Conservation (phyloP, 2,113 vertebrate genomes). For the Brachyistius frenatus region DNA sequence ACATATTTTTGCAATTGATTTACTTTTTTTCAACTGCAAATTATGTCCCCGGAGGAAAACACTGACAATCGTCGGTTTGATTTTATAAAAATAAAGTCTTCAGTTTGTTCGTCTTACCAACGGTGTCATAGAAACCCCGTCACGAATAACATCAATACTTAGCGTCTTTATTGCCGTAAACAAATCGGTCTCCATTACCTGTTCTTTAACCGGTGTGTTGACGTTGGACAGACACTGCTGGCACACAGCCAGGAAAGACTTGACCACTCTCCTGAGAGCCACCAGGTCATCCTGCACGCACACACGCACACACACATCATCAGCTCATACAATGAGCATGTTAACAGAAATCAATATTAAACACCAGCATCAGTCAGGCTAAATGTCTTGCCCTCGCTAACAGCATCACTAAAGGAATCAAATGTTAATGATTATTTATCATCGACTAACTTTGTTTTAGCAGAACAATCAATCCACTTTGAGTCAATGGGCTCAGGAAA, state of each 20-base stretch:
- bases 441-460: background rate
- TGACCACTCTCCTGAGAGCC: conserved; percentile 96
- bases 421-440: conserved; percentile 36
- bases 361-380: conserved; percentile 7
- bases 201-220: conserved; percentile 97
- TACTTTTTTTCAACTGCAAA: no score
- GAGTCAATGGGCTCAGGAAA: background rate
- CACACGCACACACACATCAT: conserved; percentile 12
- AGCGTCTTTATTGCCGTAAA: no score
- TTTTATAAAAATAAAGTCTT: no score
- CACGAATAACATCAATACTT: no score
- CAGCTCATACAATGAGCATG: conserved; percentile 26
- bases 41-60: no score
- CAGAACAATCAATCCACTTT: conserved; percentile 19
- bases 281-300: conserved; percentile 92
- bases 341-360: conserved; percentile 8
- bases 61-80: no score
- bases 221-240: conserved; percentile 99
- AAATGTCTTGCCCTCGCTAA: background rate
- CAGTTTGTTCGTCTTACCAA: no score
- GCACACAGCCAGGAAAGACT: conserved; percentile 97
- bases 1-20: no score
- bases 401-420: conserved; percentile 11
- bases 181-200: conserved; percentile 81
- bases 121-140: no score